A percentile compares a stretch with the other conserved stretches of the same genome.
These are phyloP conservation scores for Procavia capensis DNA, from an alignment of 2,113 vertebrate genomes.

Conservation along the genomic window DNA sequence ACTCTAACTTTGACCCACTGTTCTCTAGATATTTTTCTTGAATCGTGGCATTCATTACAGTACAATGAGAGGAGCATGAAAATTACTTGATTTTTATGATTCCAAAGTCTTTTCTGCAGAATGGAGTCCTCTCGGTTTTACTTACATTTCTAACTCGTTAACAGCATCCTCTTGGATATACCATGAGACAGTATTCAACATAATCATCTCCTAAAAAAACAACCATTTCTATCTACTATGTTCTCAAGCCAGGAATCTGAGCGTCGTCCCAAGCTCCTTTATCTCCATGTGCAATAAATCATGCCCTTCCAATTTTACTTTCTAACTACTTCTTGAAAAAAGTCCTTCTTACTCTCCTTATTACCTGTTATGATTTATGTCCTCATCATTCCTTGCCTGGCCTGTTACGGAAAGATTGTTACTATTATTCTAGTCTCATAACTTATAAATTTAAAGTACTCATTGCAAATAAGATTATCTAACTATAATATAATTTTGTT, in stretches of 20 bases:
- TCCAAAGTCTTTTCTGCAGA: too few relatives aligned
- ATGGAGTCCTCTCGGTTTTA: too few relatives aligned
- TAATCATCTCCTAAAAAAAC: not conserved
- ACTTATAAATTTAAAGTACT: not conserved
- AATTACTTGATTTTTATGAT: too few relatives aligned
- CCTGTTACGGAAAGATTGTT: not conserved
- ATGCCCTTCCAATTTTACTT: not conserved
- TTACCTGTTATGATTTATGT: not conserved
- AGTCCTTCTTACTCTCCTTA: slow-evolving; percentile 4
- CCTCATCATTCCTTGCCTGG: not conserved
- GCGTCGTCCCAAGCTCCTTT: not conserved
- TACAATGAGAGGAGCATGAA: too few relatives aligned
- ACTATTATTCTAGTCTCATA: not conserved
- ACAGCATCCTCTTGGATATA: too few relatives aligned
- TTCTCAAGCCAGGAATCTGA: not conserved
- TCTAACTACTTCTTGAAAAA: not conserved
- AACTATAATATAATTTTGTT: slow-evolving; percentile 14
- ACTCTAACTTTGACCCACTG: too few relatives aligned
- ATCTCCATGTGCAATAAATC: not conserved
- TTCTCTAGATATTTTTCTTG: too few relatives aligned
- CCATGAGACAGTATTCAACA: too few relatives aligned
- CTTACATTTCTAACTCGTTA: too few relatives aligned
- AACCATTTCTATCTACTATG: not conserved
- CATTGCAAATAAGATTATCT: not conserved
- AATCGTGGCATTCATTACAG: too few relatives aligned